Conservation (phyloP, 1,140 invertebrate species). For the Polypedilum vanderplanki region DNA sequence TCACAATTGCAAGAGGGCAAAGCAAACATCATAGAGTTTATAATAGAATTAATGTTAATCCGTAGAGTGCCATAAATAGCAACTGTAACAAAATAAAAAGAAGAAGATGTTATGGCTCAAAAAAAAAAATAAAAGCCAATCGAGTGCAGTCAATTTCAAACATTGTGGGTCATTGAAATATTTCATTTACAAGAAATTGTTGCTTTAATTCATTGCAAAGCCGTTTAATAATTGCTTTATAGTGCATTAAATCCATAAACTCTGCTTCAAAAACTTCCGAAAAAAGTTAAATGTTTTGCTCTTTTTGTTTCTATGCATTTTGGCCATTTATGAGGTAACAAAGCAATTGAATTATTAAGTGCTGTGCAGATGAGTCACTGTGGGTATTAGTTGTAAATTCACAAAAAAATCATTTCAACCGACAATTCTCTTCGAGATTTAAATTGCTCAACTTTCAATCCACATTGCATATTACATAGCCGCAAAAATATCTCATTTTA, state of each 20-base stretch:
- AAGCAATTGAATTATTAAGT: too few species aligned
- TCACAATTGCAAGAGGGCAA: background rate
- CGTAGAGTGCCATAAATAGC: background rate
- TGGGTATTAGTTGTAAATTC: too few species aligned
- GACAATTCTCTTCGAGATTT: too few species aligned
- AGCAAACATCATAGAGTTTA: background rate
- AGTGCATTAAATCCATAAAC: too few species aligned
- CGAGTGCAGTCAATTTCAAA: background rate
- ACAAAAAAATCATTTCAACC: too few species aligned
- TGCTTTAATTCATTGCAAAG: too few species aligned
- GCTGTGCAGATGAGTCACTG: too few species aligned
- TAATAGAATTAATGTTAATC: slow-evolving; percentile 8
- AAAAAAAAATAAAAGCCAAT: background rate
- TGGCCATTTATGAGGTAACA: background rate
- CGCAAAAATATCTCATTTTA: slow-evolving; percentile 11
- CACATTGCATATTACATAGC: background rate
- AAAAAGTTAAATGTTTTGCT: background rate
- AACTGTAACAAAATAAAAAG: too few species aligned
- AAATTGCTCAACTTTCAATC: background rate
- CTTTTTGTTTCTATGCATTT: background rate
- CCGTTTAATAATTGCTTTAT: too few species aligned
- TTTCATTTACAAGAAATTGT: background rate
- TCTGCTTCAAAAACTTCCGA: background rate
- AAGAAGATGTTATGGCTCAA: background rate
- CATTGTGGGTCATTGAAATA: slow-evolving; percentile 17